Evolutionary conservation across 2,888 invertebrate genomes (phyloP).

Genomic region (Lathronympha strigana): DNA sequence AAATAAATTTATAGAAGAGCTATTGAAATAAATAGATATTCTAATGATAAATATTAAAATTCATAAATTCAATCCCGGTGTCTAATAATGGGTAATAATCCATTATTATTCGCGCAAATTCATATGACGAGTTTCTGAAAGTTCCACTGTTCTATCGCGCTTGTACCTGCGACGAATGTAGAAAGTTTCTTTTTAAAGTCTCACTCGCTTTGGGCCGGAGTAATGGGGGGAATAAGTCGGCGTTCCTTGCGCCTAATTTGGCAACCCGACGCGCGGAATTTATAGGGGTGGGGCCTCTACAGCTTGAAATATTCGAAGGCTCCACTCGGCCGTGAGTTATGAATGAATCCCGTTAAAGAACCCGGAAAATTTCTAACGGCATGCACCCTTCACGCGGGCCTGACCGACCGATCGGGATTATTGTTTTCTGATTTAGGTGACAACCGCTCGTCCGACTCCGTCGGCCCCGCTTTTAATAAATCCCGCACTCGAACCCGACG

Average conservation of each 20-base stretch:
- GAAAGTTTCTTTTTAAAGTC: slow-evolving; percentile 42
- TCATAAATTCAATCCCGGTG: slow-evolving; percentile 5
- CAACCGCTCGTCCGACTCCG: slow-evolving; percentile 36
- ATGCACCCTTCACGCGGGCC: slow-evolving; percentile 57
- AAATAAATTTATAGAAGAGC: background rate
- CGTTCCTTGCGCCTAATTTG: slow-evolving; percentile 83
- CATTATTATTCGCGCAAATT: slow-evolving; percentile 32
- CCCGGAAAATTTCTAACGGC: slow-evolving; percentile 82
- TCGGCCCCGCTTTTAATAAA: slow-evolving; percentile 36
- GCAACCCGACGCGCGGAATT: slow-evolving; percentile 84
- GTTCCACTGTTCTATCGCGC: slow-evolving; percentile 36
- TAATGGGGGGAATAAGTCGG: slow-evolving; percentile 55
- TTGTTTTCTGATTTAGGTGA: slow-evolving; percentile 45
- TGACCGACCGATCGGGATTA: slow-evolving; percentile 44
- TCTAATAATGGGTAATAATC: slow-evolving; percentile 20
- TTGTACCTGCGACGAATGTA: slow-evolving; percentile 40
- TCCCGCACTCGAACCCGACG: slow-evolving; percentile 19
- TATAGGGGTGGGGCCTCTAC: slow-evolving; percentile 76
- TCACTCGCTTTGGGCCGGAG: slow-evolving; percentile 40
- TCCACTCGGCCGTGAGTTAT: slow-evolving; percentile 83
- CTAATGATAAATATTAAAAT: slow-evolving; percentile 1
- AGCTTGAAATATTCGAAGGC: slow-evolving; percentile 82
- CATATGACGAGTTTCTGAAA: slow-evolving; percentile 30
- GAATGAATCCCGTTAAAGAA: slow-evolving; percentile 83
- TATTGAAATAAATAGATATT: too few relatives aligned